Conservation (phyloP, 2,797 vertebrate species). For the Xiphorhynchus erythropygius region DNA sequence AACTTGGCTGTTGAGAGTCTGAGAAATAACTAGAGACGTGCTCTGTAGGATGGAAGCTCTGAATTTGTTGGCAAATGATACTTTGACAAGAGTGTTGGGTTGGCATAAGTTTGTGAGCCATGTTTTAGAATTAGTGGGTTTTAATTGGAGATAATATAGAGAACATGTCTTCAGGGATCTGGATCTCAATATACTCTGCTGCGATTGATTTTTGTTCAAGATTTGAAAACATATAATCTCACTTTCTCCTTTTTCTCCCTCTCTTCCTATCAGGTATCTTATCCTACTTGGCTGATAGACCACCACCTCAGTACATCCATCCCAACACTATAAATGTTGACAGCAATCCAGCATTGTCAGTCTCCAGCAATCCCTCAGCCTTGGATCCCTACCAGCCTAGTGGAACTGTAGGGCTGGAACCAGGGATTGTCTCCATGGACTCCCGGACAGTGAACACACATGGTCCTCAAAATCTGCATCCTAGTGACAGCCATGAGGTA, state of each 20-base stretch:
- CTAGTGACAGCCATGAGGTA: constrained; percentile 87
- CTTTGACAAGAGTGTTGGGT: not conserved
- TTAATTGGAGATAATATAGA: not conserved
- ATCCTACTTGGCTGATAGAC: constrained; percentile 96
- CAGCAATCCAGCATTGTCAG: constrained; percentile 82
- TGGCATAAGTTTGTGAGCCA: not conserved
- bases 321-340: constrained; percentile 94
- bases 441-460: constrained; percentile 86
- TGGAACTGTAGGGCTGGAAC: constrained; percentile 88
- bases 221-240: not conserved
- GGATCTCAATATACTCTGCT: not conserved
- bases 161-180: not conserved
- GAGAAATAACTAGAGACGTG: not conserved
- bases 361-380: constrained; percentile 85
- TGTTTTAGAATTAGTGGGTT: not conserved
- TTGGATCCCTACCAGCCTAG: constrained; percentile 90
- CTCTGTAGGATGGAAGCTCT: not conserved
- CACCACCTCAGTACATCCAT: constrained; percentile 97
- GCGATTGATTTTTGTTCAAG: not conserved
- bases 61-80: not conserved
- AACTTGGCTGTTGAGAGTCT: not conserved
- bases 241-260: not conserved
- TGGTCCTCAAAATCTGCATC: constrained; percentile 84
- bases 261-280: constrained; percentile 85
- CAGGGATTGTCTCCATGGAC: constrained; percentile 91